Evolutionary conservation across 2,797 vertebrate species (phyloP).

Genomic region (Sebastes minor): DNA sequence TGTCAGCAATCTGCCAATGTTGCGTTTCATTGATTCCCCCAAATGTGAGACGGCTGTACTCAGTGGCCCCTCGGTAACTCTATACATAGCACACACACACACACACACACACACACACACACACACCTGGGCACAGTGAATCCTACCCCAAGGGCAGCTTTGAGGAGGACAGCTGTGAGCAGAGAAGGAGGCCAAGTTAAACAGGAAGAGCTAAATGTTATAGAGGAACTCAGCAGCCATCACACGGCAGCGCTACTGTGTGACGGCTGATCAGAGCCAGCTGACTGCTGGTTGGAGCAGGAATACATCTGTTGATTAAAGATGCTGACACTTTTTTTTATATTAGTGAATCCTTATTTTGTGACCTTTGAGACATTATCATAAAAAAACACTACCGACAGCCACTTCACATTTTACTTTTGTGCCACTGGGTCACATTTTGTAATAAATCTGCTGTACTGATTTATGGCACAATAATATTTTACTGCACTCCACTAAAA

Average conservation of each 20-base stretch:
- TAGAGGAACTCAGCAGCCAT: neutral
- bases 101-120: neutral
- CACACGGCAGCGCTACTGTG: neutral
- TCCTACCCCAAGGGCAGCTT: conserved; percentile 55
- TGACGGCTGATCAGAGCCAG: neutral
- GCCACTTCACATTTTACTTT: neutral
- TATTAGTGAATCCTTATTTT: neutral
- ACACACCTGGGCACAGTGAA: conserved; percentile 66
- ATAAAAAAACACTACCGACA: neutral
- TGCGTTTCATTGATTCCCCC: conserved; percentile 59
- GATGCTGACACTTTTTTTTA: neutral
- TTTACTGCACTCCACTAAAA: neutral
- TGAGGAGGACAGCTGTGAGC: conserved; percentile 36
- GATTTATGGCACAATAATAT: neutral
- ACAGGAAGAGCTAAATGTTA: conserved; percentile 20
- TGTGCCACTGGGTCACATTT: neutral
- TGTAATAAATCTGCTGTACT: neutral
- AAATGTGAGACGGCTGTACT: conserved; percentile 63
- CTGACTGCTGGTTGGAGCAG: neutral
- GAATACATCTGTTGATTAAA: neutral
- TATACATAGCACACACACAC: conserved; percentile 27
- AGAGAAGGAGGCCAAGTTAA: conserved; percentile 32
- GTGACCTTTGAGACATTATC: neutral
- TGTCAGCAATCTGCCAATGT: conserved; percentile 55
- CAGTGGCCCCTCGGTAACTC: conserved; percentile 59